These are phyloP conservation scores for Bucorvus abyssinicus DNA, from an alignment of 2,797 vertebrate species.

Conservation along the genomic window DNA sequence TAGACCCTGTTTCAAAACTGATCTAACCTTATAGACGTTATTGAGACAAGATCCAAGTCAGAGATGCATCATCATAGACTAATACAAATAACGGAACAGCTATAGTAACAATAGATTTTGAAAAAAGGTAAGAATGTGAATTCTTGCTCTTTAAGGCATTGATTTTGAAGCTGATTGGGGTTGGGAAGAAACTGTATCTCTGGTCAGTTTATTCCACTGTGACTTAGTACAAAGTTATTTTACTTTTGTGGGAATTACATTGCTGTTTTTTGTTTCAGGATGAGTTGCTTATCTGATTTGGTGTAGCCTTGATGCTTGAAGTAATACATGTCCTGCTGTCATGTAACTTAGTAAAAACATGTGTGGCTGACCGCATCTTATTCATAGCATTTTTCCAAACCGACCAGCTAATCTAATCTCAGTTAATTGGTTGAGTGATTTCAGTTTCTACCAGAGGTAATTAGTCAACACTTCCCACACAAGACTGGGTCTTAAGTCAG, in stretches of 20 bases:
- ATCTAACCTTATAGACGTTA: neutral
- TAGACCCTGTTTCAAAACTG: neutral
- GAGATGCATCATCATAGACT: neutral
- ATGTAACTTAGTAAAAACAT: slow-evolving; percentile 30
- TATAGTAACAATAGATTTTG: neutral
- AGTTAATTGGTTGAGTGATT: slow-evolving; percentile 38
- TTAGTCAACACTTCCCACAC: slow-evolving; percentile 32
- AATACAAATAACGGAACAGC: neutral
- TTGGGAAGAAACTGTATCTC: neutral
- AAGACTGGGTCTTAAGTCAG: neutral
- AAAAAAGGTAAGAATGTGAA: neutral
- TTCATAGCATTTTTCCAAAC: neutral
- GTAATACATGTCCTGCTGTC: slow-evolving; percentile 8
- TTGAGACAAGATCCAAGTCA: neutral
- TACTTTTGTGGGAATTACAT: neutral
- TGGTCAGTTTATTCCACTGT: neutral
- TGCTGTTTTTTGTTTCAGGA: neutral
- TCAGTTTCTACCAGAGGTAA: slow-evolving; percentile 14
- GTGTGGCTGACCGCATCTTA: neutral
- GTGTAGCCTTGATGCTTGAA: neutral
- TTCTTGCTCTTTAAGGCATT: neutral
- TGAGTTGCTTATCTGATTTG: slow-evolving; percentile 22
- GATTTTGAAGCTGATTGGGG: neutral
- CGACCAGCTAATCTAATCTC: slow-evolving; percentile 48
- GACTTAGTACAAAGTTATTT: neutral